These are phyloP conservation scores for Rhinoderma darwinii DNA, from an alignment of 2,113 vertebrate genomes.

Conservation along the genomic window DNA sequence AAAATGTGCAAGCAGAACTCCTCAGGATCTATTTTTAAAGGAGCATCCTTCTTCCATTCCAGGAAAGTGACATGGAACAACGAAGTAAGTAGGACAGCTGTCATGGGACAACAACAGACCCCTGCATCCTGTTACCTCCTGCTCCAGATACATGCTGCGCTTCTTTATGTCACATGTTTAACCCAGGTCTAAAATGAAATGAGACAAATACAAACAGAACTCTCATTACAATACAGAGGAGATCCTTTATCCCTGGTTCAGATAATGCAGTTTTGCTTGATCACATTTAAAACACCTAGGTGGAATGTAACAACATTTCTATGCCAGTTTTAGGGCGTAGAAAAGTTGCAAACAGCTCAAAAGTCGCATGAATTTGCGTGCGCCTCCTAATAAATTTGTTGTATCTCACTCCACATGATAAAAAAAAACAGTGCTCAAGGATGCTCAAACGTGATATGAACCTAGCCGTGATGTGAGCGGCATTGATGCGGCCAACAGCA, in stretches of 20 bases:
- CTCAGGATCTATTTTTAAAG: slow-evolving; percentile 56
- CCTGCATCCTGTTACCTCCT: slow-evolving; percentile 1
- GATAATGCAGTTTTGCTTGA: background rate
- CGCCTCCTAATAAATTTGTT: no score
- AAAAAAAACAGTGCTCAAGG: no score
- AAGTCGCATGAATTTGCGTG: no score
- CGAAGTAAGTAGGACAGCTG: slow-evolving; percentile 42
- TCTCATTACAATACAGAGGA: background rate
- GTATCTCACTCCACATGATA: no score
- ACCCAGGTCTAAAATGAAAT: slow-evolving; percentile 55
- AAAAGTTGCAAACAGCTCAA: no score
- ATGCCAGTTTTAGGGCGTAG: no score
- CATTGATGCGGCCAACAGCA: no score
- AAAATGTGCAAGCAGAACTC: slow-evolving; percentile 8
- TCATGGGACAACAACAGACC: slow-evolving; percentile 33
- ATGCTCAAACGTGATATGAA: no score
- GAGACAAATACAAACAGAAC: background rate
- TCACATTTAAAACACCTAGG: background rate
- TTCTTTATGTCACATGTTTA: slow-evolving; percentile 60
- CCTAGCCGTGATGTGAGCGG: no score
- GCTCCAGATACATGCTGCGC: slow-evolving; percentile 59
- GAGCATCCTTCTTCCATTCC: slow-evolving; percentile 31
- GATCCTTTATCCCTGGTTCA: background rate
- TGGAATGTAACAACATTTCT: no score
- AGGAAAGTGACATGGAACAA: slow-evolving; percentile 20